phyloP scores from a whole-genome alignment of 2,797 vertebrate genomes.

The Lepilemur septentrionalis region DNA sequence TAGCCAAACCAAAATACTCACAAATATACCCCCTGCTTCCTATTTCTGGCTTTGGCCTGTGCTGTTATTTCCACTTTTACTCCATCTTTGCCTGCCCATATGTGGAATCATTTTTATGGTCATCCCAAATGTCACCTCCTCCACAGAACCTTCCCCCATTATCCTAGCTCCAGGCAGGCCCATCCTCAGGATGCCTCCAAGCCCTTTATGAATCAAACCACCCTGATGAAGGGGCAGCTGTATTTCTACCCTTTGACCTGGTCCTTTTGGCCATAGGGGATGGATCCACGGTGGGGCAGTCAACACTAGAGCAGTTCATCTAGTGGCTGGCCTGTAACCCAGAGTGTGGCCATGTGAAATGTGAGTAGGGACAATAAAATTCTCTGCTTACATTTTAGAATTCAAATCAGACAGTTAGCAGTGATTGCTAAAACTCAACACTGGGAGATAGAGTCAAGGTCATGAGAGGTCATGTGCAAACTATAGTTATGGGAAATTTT shows the following conservation, averaged over 20 bases:
- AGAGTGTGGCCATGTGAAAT: not conserved
- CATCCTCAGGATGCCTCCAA: not conserved
- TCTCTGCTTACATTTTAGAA: slow-evolving; percentile 5
- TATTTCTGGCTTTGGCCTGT: not conserved
- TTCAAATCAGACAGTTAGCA: not conserved
- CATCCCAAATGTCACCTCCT: not conserved
- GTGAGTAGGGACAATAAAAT: not conserved
- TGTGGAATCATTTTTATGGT: not conserved
- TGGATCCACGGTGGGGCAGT: not conserved
- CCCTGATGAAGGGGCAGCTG: not conserved
- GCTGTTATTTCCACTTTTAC: not conserved
- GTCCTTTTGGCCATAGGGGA: not conserved
- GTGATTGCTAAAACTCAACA: not conserved
- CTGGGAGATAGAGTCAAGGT: not conserved
- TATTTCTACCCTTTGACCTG: not conserved
- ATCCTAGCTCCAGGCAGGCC: not conserved
- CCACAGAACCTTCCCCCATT: not conserved
- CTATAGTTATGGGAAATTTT: not conserved
- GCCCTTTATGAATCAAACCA: not conserved
- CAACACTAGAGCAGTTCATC: not conserved
- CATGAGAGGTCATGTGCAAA: not conserved
- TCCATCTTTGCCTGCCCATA: not conserved
- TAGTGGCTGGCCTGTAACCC: not conserved
- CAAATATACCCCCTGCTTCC: not conserved
- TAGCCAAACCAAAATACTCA: not conserved